Base-by-base conservation (phyloP, 2,888 invertebrate species). In the Drosophila niveifrons region DNA sequence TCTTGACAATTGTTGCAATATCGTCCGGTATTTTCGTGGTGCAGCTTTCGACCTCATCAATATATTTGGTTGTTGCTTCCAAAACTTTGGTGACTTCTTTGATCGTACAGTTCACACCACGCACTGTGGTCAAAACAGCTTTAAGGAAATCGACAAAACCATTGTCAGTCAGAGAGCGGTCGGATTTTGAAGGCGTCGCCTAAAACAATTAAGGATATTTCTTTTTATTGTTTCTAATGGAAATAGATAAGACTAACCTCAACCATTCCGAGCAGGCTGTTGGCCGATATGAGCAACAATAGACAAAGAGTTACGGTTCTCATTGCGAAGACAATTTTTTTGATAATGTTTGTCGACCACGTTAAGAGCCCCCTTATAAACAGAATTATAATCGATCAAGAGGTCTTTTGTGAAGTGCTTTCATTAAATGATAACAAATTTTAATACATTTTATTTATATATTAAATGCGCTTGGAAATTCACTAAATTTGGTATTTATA, bases 221-320 rank as follows among this genome's bases (percentile, higher is more conserved):
- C 18, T 29, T 9, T 3, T 9, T 9, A 2, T n/a, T 11, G 0
- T 31, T 0, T 3, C 18, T 13, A 10, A 4, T 18, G 3, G 4
- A 44, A 18, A 18, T 44, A 44, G 10, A 8, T 73, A 13, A 36
- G 13, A 15, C 77, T 67, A 43, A 81, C 86, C 48, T 65, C 41
- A 10, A 48, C 57, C 18, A 36, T 43, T 62, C 50, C 17, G 18
- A 87, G 63, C 50, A 87, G 18, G 44, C 81, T 87, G 62, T 56
- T 65, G 67, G 56, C 56, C 3, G 69, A 67, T 29, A 55, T 62
- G 61, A 72, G 52, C 34, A 78, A 55, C 53, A 86, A 44, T 0
- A 82, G 72, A 36, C 68, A 78, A 11, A 83, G 15, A n/a, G 51
- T 72, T 31, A 78, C 15, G 18, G 56, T 66, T 72, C 48, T 87